A percentile compares a stretch with the other conserved stretches of the same genome.
phyloP scores from a whole-genome alignment of 23 tunicate genomes.

The Halocynthia aurantium region DNA sequence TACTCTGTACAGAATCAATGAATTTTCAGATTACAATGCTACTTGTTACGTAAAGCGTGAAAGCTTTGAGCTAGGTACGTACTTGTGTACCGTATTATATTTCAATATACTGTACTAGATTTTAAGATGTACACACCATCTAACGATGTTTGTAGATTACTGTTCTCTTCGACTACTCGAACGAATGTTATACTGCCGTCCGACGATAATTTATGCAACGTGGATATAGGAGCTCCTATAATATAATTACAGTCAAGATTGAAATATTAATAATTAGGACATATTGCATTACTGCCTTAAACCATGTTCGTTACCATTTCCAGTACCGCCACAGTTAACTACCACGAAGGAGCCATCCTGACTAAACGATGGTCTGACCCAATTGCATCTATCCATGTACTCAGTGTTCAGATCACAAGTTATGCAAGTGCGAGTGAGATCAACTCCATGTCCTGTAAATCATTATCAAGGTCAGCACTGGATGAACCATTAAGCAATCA shows the following conservation, averaged over 20 bases:
- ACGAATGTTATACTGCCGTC: constrained; percentile 26
- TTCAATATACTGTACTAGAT: too few species aligned
- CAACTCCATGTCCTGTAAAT: constrained; percentile 1
- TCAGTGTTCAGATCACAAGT: constrained; percentile 48
- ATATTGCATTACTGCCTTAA: too few species aligned
- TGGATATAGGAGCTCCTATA: constrained; percentile 51
- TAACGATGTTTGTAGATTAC: constrained; percentile 18
- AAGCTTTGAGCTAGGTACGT: too few species aligned
- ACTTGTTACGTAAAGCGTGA: too few species aligned
- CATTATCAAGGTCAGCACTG: too few species aligned
- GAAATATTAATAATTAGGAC: too few species aligned
- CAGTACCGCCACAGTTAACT: constrained; percentile 86
- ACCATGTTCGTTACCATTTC: constrained; percentile 26
- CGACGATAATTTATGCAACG: constrained; percentile 11
- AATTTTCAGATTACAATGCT: too few species aligned
- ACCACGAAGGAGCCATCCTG: constrained; percentile 50
- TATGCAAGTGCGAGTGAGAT: constrained; percentile 37
- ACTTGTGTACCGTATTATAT: too few species aligned
- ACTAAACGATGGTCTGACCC: constrained; percentile 83
- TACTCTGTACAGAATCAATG: constrained; percentile 30
- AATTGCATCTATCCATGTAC: constrained; percentile 52
- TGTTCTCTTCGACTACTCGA: constrained; percentile 37
- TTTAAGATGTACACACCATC: constrained; percentile 21
- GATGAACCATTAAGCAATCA: too few species aligned
- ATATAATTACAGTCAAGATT: neutral